Evolutionary conservation across 2,888 invertebrate species (phyloP).

Genomic region (Cerastoderma edule): DNA sequence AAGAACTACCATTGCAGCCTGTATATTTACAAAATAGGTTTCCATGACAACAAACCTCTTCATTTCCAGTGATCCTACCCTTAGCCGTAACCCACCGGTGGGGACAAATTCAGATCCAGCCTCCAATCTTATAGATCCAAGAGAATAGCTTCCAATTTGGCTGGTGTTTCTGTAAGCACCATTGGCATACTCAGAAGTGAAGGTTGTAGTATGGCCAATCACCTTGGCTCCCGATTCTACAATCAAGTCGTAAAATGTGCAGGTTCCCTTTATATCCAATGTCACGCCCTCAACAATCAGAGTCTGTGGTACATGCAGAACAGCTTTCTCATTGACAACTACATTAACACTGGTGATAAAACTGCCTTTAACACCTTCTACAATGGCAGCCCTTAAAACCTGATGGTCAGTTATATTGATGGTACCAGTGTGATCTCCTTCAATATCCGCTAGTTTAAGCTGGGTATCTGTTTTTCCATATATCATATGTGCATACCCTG

Average conservation of each 20-base stretch:
- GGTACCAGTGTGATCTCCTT: conserved; percentile 71
- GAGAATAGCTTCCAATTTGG: conserved; percentile 59
- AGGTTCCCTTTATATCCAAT: conserved; percentile 64
- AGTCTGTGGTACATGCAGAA: conserved; percentile 68
- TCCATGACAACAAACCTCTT: conserved; percentile 68
- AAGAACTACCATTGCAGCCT: conserved; percentile 63
- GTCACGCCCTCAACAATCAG: conserved; percentile 68
- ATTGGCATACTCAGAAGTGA: conserved; percentile 62
- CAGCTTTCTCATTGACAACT: conserved; percentile 60
- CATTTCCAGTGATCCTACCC: conserved; percentile 66
- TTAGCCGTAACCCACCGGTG: conserved; percentile 59
- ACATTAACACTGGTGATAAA: conserved; percentile 67
- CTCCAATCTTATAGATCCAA: conserved; percentile 64
- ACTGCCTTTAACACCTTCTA: conserved; percentile 62
- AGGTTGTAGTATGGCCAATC: conserved; percentile 62
- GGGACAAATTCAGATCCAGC: conserved; percentile 65
- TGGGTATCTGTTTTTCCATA: conserved; percentile 52
- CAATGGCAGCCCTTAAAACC: conserved; percentile 67
- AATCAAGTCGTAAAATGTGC: conserved; percentile 71
- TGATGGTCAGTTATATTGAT: conserved; percentile 63
- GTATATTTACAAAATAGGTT: conserved; percentile 65
- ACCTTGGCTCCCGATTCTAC: conserved; percentile 68
- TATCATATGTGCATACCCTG: conserved; percentile 68
- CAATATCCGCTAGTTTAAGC: conserved; percentile 56
- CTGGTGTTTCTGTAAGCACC: conserved; percentile 65